phyloP scores from a whole-genome alignment of 2,797 vertebrate species.

The Gephyroberyx darwinii region DNA sequence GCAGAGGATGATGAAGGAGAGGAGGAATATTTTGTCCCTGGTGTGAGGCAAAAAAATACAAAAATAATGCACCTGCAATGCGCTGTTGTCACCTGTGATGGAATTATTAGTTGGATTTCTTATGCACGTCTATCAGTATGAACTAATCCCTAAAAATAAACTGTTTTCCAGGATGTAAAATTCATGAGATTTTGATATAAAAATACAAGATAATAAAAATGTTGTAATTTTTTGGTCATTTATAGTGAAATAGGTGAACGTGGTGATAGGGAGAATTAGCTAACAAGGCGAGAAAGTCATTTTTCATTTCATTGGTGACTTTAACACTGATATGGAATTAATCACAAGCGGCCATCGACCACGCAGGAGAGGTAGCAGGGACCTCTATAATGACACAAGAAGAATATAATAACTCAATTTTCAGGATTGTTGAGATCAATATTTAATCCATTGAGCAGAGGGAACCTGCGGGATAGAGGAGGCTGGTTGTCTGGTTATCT shows the following conservation, averaged over 20 bases:
- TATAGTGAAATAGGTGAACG: too few relatives aligned
- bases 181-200: too few relatives aligned
- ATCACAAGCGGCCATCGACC: slow-evolving; percentile 53
- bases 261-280: too few relatives aligned
- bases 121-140: too few relatives aligned
- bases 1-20: slow-evolving; percentile 50
- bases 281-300: slow-evolving; percentile 11
- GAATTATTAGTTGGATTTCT: too few relatives aligned
- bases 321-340: slow-evolving; percentile 51
- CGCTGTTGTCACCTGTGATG: too few relatives aligned
- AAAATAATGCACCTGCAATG: too few relatives aligned
- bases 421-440: slow-evolving; percentile 77
- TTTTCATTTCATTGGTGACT: slow-evolving; percentile 50
- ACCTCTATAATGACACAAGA: slow-evolving; percentile 57
- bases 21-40: slow-evolving; percentile 29
- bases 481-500: slow-evolving; percentile 85
- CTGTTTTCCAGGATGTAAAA: too few relatives aligned
- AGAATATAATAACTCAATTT: slow-evolving; percentile 76
- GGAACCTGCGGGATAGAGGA: slow-evolving; percentile 64
- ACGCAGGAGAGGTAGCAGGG: slow-evolving; percentile 8
- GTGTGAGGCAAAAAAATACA: not conserved
- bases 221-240: too few relatives aligned
- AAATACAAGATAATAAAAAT: too few relatives aligned
- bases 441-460: slow-evolving; percentile 78
- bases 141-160: too few relatives aligned